Evolutionary conservation across 1,140 invertebrate genomes (phyloP).

Genomic region (Aphelinus certus): DNA sequence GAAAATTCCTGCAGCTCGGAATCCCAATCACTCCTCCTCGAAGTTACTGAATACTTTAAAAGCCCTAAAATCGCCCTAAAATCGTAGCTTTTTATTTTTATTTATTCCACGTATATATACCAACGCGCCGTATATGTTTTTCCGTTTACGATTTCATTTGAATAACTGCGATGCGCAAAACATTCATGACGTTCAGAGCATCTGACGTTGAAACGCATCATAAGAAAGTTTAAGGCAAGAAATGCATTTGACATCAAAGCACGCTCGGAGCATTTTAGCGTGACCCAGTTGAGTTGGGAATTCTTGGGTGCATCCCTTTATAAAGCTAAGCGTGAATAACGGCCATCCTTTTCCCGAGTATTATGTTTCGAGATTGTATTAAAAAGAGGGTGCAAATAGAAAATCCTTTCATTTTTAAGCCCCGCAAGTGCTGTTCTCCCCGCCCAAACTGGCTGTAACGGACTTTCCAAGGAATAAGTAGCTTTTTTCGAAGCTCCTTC

Average conservation of each 20-base stretch:
- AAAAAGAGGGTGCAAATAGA: not conserved
- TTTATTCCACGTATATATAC: too few species aligned
- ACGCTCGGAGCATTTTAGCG: conserved; percentile 48
- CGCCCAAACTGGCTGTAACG: too few species aligned
- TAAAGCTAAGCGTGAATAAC: conserved; percentile 32
- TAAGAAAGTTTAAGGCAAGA: conserved; percentile 49
- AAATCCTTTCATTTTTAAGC: not conserved
- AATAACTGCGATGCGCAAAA: too few species aligned
- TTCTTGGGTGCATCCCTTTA: conserved; percentile 31
- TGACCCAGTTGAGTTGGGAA: conserved; percentile 49
- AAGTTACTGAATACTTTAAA: too few species aligned
- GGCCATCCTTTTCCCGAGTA: not conserved
- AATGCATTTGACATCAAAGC: conserved; percentile 54
- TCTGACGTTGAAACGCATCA: conserved; percentile 20
- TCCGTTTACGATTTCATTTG: too few species aligned
- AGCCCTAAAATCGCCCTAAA: too few species aligned
- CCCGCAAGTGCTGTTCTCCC: not conserved
- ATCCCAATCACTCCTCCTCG: too few species aligned
- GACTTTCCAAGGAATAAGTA: too few species aligned
- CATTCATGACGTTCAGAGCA: conserved; percentile 12
- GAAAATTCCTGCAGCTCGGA: too few species aligned
- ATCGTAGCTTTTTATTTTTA: too few species aligned
- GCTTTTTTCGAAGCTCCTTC: too few species aligned
- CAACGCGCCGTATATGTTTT: too few species aligned
- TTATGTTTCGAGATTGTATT: conserved; percentile 12